Percentiles rank a stretch among this genome's conserved stretches.
Conservation (phyloP, 2,888 invertebrate genomes). For the Xestia rhomboidea region DNA sequence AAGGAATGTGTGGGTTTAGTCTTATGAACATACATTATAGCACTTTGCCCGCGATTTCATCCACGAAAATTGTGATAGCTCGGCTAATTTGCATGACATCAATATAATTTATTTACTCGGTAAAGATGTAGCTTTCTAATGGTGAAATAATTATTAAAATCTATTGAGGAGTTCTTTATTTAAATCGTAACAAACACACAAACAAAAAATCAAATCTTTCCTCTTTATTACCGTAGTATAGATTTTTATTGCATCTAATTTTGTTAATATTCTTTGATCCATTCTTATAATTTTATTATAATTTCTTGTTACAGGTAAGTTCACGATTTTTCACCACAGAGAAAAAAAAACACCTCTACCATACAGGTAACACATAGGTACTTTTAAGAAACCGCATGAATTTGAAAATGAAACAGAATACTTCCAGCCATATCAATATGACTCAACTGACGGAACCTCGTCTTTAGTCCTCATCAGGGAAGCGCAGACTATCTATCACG, state of each 20-base stretch:
- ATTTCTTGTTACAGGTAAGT: conserved; percentile 76
- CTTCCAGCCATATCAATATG: background rate
- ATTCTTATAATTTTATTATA: background rate
- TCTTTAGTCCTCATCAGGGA: conserved; percentile 45
- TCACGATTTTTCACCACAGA: background rate
- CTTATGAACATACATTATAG: background rate
- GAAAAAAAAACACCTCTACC: background rate
- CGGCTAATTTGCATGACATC: no score
- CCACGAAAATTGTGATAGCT: no score
- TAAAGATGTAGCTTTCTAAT: no score
- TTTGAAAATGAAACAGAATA: background rate
- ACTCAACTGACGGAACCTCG: conserved; percentile 36
- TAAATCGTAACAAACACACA: no score
- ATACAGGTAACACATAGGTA: conserved; percentile 40
- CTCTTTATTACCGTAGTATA: no score
- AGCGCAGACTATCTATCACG: conserved; percentile 43
- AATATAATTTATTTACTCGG: no score
- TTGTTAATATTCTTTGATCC: background rate
- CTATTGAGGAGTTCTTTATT: no score
- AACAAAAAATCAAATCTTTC: no score
- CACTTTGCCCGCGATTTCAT: no score
- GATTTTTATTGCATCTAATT: background rate
- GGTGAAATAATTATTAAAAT: no score
- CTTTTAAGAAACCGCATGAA: background rate
- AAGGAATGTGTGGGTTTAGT: background rate